Conservation (phyloP, 2,113 vertebrate species). For the Nothocercus julius region DNA sequence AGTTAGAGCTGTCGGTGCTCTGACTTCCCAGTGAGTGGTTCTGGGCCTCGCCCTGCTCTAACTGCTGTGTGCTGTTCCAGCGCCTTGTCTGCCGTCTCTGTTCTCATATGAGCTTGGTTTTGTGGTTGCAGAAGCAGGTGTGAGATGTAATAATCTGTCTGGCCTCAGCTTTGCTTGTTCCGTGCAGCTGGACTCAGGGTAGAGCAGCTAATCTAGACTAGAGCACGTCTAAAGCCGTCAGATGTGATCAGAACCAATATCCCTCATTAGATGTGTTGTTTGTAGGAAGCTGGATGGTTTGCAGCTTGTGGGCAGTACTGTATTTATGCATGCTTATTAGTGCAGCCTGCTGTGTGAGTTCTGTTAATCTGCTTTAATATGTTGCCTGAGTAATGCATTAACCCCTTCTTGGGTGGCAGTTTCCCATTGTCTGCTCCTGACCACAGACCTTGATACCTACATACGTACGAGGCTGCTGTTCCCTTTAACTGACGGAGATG, state of each 20-base stretch:
- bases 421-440: background rate
- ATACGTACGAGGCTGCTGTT: background rate
- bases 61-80: background rate
- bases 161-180: background rate
- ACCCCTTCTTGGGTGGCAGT: background rate
- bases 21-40: background rate
- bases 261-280: background rate
- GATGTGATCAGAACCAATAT: background rate
- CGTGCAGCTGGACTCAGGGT: background rate
- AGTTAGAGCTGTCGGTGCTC: conserved; percentile 33
- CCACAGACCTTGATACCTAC: background rate
- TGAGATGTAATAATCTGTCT: background rate
- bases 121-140: background rate
- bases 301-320: background rate
- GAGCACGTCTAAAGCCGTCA: background rate
- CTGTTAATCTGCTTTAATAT: background rate
- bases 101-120: background rate
- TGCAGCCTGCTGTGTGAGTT: background rate
- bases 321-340: background rate
- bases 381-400: background rate
- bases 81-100: background rate
- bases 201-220: background rate
- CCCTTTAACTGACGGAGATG: background rate
- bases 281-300: background rate
- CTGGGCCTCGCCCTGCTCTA: background rate